Percentiles rank a stretch among this genome's conserved stretches.
Conservation (phyloP, 1,140 invertebrate genomes). For the Zophobas atratus region DNA sequence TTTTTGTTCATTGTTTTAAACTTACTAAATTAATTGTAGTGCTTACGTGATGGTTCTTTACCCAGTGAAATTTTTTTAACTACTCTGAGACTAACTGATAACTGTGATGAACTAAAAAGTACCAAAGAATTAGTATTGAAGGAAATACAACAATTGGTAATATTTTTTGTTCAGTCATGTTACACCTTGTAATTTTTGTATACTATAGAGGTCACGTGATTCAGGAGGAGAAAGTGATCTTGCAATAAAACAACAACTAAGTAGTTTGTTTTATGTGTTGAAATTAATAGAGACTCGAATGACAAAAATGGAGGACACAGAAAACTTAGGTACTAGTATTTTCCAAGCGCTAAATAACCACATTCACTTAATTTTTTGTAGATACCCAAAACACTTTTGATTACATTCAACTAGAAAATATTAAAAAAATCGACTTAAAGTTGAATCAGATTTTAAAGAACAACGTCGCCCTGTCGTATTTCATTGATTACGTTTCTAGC, state of each 20-base stretch:
- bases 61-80: slow-evolving; percentile 88
- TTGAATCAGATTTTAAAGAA: slow-evolving; percentile 87
- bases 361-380: slow-evolving; percentile 6
- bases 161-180: slow-evolving; percentile 52
- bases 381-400: slow-evolving; percentile 53
- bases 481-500: slow-evolving; percentile 85
- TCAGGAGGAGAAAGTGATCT: slow-evolving; percentile 87
- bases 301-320: slow-evolving; percentile 74
- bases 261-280: slow-evolving; percentile 86
- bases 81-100: slow-evolving; percentile 84
- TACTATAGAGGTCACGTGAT: slow-evolving; percentile 82
- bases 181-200: slow-evolving; percentile 1
- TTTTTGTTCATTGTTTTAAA: slow-evolving; percentile 11
- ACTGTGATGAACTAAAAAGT: slow-evolving; percentile 85
- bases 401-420: slow-evolving; percentile 63
- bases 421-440: slow-evolving; percentile 79
- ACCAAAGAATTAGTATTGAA: slow-evolving; percentile 84
- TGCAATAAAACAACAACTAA: slow-evolving; percentile 90
- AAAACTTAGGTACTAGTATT: slow-evolving; percentile 65
- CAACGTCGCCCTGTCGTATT: slow-evolving; percentile 85
- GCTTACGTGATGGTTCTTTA: slow-evolving; percentile 80
- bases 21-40: slow-evolving; percentile 72
- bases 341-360: not conserved
- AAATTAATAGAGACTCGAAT: slow-evolving; percentile 82
- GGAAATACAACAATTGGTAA: slow-evolving; percentile 84